Conservation (phyloP, 2,113 vertebrate genomes). For the Poecile atricapillus region DNA sequence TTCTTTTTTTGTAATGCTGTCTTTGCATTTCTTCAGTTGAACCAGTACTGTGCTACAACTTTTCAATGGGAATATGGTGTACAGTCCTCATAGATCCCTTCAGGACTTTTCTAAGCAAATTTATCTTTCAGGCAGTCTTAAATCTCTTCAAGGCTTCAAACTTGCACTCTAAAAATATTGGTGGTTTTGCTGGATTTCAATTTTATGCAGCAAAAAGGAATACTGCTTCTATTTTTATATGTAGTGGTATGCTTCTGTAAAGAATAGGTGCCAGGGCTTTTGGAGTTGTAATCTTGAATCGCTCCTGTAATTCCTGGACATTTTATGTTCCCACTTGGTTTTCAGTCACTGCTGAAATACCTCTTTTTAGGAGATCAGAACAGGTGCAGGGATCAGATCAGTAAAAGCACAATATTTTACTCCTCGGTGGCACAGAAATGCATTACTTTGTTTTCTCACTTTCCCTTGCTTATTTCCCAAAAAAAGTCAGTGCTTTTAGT, state of each 20-base stretch:
- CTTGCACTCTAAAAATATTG: neutral
- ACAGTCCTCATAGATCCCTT: neutral
- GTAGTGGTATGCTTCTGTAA: neutral
- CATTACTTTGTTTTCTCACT: neutral
- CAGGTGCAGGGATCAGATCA: neutral
- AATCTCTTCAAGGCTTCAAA: neutral
- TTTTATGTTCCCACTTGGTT: neutral
- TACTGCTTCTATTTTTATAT: neutral
- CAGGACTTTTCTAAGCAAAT: neutral
- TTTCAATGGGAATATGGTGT: neutral
- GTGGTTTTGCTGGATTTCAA: neutral
- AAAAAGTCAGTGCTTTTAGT: neutral
- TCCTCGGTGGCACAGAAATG: neutral
- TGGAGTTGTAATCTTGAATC: neutral
- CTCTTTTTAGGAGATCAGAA: neutral
- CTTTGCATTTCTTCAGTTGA: neutral
- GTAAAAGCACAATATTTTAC: neutral
- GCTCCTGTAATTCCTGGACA: accelerated
- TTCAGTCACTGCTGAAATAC: neutral
- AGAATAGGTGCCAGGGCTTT: neutral
- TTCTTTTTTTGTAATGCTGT: neutral
- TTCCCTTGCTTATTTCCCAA: neutral
- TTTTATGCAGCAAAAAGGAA: neutral
- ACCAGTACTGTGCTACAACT: neutral
- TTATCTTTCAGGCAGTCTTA: neutral